Percentiles rank a stretch among this genome's conserved stretches.
These are phyloP conservation scores for Lamprologus callipterus DNA, from an alignment of 2,113 vertebrate species.

Conservation along the genomic window DNA sequence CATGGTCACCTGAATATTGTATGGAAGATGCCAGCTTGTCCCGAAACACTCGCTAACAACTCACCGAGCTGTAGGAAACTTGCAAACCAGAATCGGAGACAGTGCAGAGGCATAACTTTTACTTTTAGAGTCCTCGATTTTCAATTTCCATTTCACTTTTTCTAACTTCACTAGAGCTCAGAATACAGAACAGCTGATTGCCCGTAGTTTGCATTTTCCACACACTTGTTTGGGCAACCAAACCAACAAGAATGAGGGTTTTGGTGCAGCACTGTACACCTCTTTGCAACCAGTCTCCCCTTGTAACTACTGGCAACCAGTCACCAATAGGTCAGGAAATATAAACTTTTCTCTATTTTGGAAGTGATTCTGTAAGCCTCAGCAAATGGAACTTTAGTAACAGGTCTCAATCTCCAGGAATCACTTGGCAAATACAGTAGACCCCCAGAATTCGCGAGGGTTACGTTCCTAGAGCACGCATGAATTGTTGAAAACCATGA, in stretches of 20 bases:
- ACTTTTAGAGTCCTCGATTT: neutral
- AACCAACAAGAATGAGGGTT: neutral
- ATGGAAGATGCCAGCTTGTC: neutral
- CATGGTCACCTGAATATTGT: neutral
- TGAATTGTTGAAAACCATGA: neutral
- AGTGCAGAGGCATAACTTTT: neutral
- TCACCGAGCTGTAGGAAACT: neutral
- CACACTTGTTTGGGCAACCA: neutral
- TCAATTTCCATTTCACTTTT: neutral
- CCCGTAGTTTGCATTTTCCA: neutral
- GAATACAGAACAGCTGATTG: neutral
- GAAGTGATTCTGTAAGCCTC: neutral
- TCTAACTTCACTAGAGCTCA: neutral
- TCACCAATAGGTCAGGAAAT: neutral
- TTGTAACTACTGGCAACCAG: neutral
- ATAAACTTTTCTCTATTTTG: neutral
- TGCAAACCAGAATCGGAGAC: neutral
- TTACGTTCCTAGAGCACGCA: neutral
- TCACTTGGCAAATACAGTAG: neutral
- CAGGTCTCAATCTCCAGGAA: neutral
- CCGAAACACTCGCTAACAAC: neutral
- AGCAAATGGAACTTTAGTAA: neutral
- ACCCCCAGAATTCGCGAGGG: fast-evolving
- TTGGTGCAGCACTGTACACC: neutral
- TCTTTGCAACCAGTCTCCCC: neutral